Percentiles rank a stretch among this genome's conserved stretches.
Conservation (phyloP, 1,140 invertebrate species). For the Lucilia cuprina region DNA sequence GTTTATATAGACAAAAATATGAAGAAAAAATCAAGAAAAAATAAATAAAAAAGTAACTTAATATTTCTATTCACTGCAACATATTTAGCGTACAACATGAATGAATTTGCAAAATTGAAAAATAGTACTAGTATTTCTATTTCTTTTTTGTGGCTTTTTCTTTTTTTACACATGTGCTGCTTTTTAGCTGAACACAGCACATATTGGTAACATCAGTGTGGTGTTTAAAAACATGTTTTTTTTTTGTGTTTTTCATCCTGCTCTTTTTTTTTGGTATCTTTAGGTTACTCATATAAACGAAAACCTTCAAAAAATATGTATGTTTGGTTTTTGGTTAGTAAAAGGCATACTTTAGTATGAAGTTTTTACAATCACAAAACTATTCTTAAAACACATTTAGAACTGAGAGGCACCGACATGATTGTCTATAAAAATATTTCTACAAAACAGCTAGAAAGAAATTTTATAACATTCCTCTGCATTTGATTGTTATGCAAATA, state of each 20-base stretch:
- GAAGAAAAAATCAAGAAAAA: background rate
- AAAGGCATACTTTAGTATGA: background rate
- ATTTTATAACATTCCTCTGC: background rate
- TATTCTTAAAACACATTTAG: background rate
- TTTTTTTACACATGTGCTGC: background rate
- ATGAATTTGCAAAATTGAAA: background rate
- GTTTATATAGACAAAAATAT: background rate
- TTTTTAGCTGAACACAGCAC: background rate
- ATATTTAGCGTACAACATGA: background rate
- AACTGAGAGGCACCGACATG: background rate
- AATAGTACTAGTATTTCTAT: background rate
- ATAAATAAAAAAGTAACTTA: background rate
- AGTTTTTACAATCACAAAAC: slow-evolving; percentile 6
- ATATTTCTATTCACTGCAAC: background rate
- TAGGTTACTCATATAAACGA: background rate
- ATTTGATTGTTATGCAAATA: slow-evolving; percentile 15
- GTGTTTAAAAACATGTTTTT: background rate
- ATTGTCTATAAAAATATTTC: slow-evolving; percentile 12
- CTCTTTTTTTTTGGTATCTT: background rate
- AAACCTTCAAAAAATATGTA: background rate
- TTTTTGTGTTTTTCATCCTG: background rate
- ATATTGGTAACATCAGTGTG: background rate
- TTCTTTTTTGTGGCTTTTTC: background rate
- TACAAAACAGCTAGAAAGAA: background rate
- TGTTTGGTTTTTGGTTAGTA: background rate